Conservation (phyloP, 2,888 invertebrate species). For the Penaeus monodon region DNA sequence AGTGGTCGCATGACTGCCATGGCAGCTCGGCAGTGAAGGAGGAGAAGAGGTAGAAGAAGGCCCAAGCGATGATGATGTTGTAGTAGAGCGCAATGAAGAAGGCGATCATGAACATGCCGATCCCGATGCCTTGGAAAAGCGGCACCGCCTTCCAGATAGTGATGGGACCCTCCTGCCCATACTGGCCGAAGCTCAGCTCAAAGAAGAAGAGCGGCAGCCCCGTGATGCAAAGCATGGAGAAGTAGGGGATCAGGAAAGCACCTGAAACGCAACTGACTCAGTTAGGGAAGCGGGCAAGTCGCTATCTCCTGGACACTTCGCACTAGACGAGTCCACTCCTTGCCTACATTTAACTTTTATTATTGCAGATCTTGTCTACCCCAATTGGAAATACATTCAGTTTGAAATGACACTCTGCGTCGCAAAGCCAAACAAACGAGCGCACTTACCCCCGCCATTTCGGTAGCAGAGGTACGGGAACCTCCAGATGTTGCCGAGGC, state of each 20-base stretch:
- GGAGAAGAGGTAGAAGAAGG: constrained; percentile 72
- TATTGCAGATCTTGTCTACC: too few species aligned
- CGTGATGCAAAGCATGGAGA: constrained; percentile 70
- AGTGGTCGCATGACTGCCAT: constrained; percentile 71
- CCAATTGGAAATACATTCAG: background rate
- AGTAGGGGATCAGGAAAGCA: constrained; percentile 72
- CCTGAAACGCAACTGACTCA: constrained; percentile 66
- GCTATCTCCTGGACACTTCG: too few species aligned
- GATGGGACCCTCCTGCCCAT: constrained; percentile 71
- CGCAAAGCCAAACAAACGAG: too few species aligned
- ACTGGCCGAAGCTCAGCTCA: constrained; percentile 72
- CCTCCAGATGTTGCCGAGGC: constrained; percentile 74
- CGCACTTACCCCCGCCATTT: constrained; percentile 68
- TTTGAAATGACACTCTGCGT: too few species aligned
- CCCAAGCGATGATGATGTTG: constrained; percentile 74
- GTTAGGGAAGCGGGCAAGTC: too few species aligned
- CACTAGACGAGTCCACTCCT: too few species aligned
- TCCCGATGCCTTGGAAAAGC: constrained; percentile 73
- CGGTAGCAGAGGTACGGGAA: constrained; percentile 73
- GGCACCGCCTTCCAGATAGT: constrained; percentile 78
- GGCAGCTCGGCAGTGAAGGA: constrained; percentile 71
- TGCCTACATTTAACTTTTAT: too few species aligned
- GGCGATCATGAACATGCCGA: constrained; percentile 74
- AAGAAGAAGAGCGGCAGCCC: constrained; percentile 72
- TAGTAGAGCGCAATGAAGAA: constrained; percentile 73